Conservation (phyloP, 2,113 vertebrate genomes). For the Passer domesticus region DNA sequence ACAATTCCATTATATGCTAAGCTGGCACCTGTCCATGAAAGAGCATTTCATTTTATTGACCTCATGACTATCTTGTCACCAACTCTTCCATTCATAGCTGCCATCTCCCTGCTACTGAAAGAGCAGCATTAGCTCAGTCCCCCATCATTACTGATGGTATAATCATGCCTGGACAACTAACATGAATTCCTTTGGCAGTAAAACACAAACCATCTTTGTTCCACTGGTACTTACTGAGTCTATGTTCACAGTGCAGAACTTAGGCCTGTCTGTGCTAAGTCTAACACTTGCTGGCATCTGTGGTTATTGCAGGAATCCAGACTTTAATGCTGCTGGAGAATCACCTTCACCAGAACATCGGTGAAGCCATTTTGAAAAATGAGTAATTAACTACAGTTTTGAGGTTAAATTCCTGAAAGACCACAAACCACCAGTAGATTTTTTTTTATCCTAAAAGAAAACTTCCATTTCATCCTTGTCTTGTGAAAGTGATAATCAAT, state of each 20-base stretch:
- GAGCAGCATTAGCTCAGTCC: background rate
- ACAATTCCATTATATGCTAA: background rate
- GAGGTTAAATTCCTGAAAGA: background rate
- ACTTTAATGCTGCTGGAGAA: background rate
- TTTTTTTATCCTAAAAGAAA: background rate
- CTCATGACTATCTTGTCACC: background rate
- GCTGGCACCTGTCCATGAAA: background rate
- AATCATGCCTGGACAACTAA: background rate
- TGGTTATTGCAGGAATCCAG: background rate
- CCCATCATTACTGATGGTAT: background rate
- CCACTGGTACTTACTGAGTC: background rate
- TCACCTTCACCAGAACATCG: background rate
- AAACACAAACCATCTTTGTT: background rate
- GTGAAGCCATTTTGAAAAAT: background rate
- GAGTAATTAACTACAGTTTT: background rate
- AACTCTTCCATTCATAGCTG: background rate
- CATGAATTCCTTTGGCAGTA: background rate
- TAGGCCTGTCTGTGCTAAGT: background rate
- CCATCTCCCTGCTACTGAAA: background rate
- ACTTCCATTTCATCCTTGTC: background rate
- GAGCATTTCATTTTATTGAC: background rate
- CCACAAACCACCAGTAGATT: background rate
- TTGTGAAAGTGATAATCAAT: background rate
- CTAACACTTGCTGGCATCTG: background rate
- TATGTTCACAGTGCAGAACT: background rate